Conservation (phyloP, 2,113 vertebrate species). For the Oreotrochilus melanogaster region DNA sequence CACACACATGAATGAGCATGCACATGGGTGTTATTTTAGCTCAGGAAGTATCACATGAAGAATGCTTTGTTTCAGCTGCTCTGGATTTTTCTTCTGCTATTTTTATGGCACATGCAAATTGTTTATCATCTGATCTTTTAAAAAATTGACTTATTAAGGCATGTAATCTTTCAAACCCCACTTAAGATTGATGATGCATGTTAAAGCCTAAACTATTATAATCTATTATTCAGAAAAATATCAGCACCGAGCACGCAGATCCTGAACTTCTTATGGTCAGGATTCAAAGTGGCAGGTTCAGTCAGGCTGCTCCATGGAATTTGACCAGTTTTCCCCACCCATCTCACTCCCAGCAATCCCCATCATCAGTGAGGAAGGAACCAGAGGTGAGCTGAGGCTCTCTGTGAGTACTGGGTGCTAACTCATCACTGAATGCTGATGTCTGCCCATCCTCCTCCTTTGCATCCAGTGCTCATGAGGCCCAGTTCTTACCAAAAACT, state of each 20-base stretch:
- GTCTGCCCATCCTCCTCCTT: accelerated
- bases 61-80: neutral
- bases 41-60: neutral
- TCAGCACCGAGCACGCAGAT: neutral
- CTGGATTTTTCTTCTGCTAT: neutral
- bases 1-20: accelerated
- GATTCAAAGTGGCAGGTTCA: neutral
- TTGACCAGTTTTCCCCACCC: neutral
- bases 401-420: neutral
- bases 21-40: neutral
- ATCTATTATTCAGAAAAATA: neutral
- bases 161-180: neutral
- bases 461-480: accelerated
- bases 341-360: neutral
- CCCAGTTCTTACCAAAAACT: neutral
- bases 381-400: neutral
- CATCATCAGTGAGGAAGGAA: neutral
- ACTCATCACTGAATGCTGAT: neutral
- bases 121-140: neutral
- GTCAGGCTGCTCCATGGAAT: neutral
- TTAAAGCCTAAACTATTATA: neutral
- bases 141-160: neutral
- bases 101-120: neutral
- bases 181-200: neutral
- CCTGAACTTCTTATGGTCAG: neutral